Percentiles rank a stretch among this genome's conserved stretches.
Evolutionary conservation across 2,888 invertebrate species (phyloP).

Genomic region (Agonopterix subpropinquella): DNA sequence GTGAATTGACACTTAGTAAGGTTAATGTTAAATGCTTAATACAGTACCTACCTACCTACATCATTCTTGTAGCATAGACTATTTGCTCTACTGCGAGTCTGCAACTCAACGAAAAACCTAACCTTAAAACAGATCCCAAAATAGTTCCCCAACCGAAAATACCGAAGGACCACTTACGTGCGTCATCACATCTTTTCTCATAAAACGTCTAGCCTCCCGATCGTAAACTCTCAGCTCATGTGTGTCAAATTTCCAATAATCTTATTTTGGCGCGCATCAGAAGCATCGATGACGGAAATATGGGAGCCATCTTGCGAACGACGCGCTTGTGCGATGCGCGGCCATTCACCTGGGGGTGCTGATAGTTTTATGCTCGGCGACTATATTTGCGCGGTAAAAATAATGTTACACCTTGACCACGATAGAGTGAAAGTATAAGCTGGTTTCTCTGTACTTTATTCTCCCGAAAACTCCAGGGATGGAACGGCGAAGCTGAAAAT

Average conservation of each 20-base stretch:
- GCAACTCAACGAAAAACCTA: no score
- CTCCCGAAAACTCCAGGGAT: no score
- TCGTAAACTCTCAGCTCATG: slow-evolving; percentile 55
- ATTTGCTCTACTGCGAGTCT: no score
- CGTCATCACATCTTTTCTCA: slow-evolving; percentile 56
- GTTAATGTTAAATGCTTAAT: no score
- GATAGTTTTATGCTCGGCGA: slow-evolving; percentile 59
- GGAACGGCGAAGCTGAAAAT: no score
- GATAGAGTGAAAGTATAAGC: slow-evolving; percentile 7
- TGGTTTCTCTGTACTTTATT: no score
- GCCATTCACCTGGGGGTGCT: slow-evolving; percentile 69
- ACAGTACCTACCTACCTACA: no score
- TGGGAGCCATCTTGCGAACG: slow-evolving; percentile 62
- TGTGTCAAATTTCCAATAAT: slow-evolving; percentile 72
- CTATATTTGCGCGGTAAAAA: slow-evolving; percentile 59
- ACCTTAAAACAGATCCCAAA: slow-evolving; percentile 13
- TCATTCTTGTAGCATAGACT: no score
- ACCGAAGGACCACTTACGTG: slow-evolving; percentile 55
- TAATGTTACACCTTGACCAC: slow-evolving; percentile 60
- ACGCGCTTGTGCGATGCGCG: slow-evolving; percentile 37
- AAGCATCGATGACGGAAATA: slow-evolving; percentile 66
- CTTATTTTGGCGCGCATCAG: slow-evolving; percentile 75
- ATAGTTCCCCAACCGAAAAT: slow-evolving; percentile 47
- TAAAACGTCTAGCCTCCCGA: slow-evolving; percentile 43
- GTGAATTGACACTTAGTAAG: no score